Percentiles rank a stretch among this genome's conserved stretches.
Conservation (phyloP, 2,113 vertebrate species). For the Erinaceus europaeus region DNA sequence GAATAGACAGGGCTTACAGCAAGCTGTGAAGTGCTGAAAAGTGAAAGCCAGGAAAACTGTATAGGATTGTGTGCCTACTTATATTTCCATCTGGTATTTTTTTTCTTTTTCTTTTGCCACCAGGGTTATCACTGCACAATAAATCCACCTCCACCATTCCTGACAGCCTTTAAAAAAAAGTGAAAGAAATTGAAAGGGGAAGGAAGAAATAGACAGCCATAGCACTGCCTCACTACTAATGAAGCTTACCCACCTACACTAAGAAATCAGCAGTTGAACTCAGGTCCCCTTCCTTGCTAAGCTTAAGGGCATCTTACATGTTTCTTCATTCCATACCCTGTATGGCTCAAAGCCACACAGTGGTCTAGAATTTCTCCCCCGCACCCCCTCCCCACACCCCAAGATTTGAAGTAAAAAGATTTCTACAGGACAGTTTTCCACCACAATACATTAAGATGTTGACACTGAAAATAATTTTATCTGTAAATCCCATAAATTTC, state of each 20-base stretch:
- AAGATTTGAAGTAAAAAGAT: slow-evolving; percentile 31
- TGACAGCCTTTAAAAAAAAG: no score
- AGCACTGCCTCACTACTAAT: no score
- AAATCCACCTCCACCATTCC: no score
- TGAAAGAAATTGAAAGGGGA: no score
- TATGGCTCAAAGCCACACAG: neutral
- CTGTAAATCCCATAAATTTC: no score
- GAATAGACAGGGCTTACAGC: slow-evolving; percentile 24
- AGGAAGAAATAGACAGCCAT: no score
- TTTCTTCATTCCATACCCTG: neutral
- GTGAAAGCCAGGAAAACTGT: slow-evolving; percentile 40
- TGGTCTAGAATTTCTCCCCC: neutral
- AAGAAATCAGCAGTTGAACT: slow-evolving; percentile 17
- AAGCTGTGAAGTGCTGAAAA: slow-evolving; percentile 36
- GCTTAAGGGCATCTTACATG: slow-evolving; percentile 7
- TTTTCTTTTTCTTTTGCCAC: no score
- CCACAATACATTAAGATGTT: neutral
- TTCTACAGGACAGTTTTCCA: slow-evolving; percentile 6
- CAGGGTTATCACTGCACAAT: no score
- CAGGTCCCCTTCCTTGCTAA: neutral
- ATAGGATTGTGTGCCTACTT: neutral
- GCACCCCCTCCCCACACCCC: no score
- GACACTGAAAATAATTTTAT: slow-evolving; percentile 43
- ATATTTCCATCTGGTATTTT: no score
- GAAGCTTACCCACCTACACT: no score